Conservation (phyloP, 2,113 vertebrate species). For the Trematomus loennbergii region DNA sequence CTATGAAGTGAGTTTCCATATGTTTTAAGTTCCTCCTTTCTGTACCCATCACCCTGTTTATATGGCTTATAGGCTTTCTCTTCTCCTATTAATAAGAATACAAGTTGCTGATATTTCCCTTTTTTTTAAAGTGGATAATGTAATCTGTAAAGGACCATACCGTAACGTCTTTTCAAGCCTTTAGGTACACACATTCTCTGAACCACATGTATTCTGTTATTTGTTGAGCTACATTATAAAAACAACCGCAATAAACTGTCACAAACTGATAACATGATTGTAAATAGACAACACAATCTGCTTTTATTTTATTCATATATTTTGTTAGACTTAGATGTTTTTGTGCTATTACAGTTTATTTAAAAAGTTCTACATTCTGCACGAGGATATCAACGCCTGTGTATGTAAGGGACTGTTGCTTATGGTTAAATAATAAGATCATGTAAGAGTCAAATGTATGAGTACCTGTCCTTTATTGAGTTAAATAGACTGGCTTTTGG, state of each 20-base stretch:
- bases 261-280: neutral
- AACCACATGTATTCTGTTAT: neutral
- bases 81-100: slow-evolving; percentile 34
- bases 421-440: neutral
- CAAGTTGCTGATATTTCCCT: slow-evolving; percentile 9
- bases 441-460: neutral
- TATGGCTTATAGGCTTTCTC: slow-evolving; percentile 3
- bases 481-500: neutral
- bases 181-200: neutral
- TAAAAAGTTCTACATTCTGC: neutral
- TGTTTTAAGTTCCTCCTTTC: slow-evolving; percentile 24
- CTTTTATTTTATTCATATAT: neutral
- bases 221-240: neutral
- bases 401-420: neutral
- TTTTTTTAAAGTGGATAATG: slow-evolving; percentile 12
- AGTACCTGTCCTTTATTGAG: neutral
- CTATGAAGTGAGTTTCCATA: slow-evolving; percentile 26
- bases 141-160: neutral
- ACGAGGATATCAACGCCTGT: neutral
- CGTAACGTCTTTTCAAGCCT: neutral
- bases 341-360: neutral
- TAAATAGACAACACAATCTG: neutral
- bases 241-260: neutral
- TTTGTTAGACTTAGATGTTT: neutral
- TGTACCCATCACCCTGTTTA: neutral